Evolutionary conservation across 2,113 vertebrate genomes (phyloP).

Genomic region (Capreolus pygargus): DNA sequence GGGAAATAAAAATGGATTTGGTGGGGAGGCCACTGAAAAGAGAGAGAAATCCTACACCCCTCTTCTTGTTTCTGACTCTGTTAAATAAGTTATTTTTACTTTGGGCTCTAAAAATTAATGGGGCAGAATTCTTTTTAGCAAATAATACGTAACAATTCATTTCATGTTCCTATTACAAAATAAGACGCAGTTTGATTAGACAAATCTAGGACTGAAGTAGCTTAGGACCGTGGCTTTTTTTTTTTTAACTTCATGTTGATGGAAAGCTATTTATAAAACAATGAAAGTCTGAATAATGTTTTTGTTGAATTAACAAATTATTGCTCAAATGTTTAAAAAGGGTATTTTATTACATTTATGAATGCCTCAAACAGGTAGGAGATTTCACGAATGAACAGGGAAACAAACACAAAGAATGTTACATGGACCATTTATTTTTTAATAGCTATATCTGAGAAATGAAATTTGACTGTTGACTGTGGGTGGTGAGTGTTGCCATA

Average conservation of each 20-base stretch:
- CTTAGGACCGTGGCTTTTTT: background rate
- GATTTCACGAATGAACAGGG: slow-evolving; percentile 45
- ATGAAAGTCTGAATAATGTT: background rate
- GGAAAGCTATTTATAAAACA: slow-evolving; percentile 48
- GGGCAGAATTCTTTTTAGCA: slow-evolving; percentile 14
- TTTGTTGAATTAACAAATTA: slow-evolving; percentile 60
- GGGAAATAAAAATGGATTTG: background rate
- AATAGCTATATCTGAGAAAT: slow-evolving; percentile 68
- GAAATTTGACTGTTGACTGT: slow-evolving; percentile 70
- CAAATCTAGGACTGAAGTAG: slow-evolving; percentile 14
- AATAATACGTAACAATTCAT: slow-evolving; percentile 25
- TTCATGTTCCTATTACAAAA: slow-evolving; percentile 41
- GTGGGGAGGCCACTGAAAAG: background rate
- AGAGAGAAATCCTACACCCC: background rate
- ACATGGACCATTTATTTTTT: slow-evolving; percentile 69
- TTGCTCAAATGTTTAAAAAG: slow-evolving; percentile 44
- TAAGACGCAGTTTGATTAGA: slow-evolving; percentile 25
- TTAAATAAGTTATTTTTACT: background rate
- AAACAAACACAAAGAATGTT: slow-evolving; percentile 56
- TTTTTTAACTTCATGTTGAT: background rate
- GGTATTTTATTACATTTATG: slow-evolving; percentile 31
- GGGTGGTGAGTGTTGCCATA: slow-evolving; percentile 62
- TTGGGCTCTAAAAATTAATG: background rate
- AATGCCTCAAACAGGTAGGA: slow-evolving; percentile 30
- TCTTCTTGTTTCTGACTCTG: background rate